A percentile compares a stretch with the other conserved stretches of the same genome.
phyloP scores from a whole-genome alignment of 1,140 invertebrate species.

The Drosophila navojoa region DNA sequence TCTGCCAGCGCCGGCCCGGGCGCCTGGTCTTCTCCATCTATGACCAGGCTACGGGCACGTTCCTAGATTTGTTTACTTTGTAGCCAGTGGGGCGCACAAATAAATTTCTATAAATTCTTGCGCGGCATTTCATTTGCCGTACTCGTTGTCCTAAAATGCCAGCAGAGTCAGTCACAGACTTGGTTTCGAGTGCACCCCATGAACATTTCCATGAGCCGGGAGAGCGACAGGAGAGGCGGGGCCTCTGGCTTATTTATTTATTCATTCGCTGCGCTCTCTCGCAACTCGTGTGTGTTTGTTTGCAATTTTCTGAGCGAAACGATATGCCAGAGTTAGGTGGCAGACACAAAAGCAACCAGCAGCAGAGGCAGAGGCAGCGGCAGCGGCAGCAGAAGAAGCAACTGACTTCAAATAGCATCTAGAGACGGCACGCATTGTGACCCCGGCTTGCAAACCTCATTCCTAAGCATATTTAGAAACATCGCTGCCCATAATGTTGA shows the following conservation, averaged over 20 bases:
- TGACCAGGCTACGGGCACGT: constrained; percentile 63
- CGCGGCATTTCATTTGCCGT: constrained; percentile 78
- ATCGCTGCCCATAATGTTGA: constrained; percentile 78
- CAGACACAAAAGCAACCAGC: constrained; percentile 36
- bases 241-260: constrained; percentile 73
- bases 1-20: constrained; percentile 16
- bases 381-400: constrained; percentile 25
- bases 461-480: constrained; percentile 43
- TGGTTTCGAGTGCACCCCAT: constrained; percentile 18
- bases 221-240: constrained; percentile 15
- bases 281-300: constrained; percentile 65
- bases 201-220: neutral
- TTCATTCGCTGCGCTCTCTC: constrained; percentile 68
- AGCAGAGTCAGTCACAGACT: constrained; percentile 65
- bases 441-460: constrained; percentile 17
- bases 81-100: constrained; percentile 63
- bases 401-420: constrained; percentile 30
- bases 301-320: constrained; percentile 80
- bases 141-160: constrained; percentile 70
- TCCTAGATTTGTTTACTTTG: constrained; percentile 77
- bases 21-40: constrained; percentile 29
- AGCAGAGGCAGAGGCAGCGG: constrained; percentile 25
- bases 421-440: constrained; percentile 58
- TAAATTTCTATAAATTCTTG: constrained; percentile 82
- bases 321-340: constrained; percentile 59